Base-by-base conservation (phyloP, 2,888 invertebrate species). In the Punctoribates punctum region DNA sequence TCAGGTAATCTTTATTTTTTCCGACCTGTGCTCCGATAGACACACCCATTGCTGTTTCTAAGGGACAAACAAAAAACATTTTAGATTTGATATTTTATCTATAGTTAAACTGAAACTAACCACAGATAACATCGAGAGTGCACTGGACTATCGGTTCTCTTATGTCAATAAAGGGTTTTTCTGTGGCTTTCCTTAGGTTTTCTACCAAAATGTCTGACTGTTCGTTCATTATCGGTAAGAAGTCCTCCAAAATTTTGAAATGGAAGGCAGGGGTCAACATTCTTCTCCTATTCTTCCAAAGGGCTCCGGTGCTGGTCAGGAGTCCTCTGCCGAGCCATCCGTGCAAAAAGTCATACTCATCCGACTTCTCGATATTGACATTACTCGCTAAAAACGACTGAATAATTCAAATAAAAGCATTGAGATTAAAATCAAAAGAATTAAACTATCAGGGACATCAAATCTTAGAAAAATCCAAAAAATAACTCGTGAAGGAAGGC, bases 201-300 rank as follows among this genome's bases (percentile, higher is more conserved):
- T 75, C 27, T 1, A 54, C n/a, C n/a, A 75, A 17, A 34, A 74
- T 57, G 8, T 46, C 17, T 13, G 75, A 46, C 20, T 75, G 75
- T 46, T 74, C 75, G 34, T 74, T 75, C 73, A 75, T 73, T 9
- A 73, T 51, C 11, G 75, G 73, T 48, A 75, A 23, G 38, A 75
- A 75, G 25, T 57, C 38, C 23, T 75, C 73, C 15, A 75, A 25
- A n/a, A 75, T 75, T 29, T 73, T 75, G 57, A 75, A 75, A 54
- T 75, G 75, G 29, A 75, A 75, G 8, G 75, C 73, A 3, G 72
- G 72, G 15, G 75, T 75, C 17, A 75, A 25, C 73, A 75, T 25
- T 75, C 73, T 74, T 75, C 75, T 29, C 13, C 73, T 25, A 29
- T 15, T 23, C 11, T 29, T 38, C 75, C 75, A 75, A 46, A 74